phyloP scores from a whole-genome alignment of 2,888 invertebrate genomes.

The Calliphora vomitoria region DNA sequence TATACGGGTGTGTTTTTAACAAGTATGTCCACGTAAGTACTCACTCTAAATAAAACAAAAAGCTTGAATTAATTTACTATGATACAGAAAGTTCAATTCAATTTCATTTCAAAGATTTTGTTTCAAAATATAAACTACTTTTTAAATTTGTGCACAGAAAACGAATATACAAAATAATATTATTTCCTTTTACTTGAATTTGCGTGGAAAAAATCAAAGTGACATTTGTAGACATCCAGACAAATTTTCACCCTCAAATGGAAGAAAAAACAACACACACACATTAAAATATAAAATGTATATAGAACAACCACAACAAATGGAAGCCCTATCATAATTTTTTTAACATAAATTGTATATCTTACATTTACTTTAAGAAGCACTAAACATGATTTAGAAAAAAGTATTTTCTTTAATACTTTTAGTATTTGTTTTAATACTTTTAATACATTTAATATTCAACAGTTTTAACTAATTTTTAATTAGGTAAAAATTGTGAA shows the following conservation, averaged over 20 bases:
- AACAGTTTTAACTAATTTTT: conserved; percentile 57
- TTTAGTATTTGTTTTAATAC: too few species aligned
- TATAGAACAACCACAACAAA: conserved; percentile 37
- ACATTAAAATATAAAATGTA: conserved; percentile 28
- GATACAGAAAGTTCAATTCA: conserved; percentile 9
- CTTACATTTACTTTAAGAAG: conserved; percentile 40
- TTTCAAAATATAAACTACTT: not conserved
- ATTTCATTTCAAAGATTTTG: not conserved
- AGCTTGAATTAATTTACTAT: conserved; percentile 14
- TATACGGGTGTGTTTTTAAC: conserved; percentile 66
- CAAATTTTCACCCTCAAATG: conserved; percentile 69
- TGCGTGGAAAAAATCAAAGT: conserved; percentile 36
- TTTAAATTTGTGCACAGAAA: conserved; percentile 23
- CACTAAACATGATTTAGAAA: conserved; percentile 38
- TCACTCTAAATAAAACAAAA: conserved; percentile 15
- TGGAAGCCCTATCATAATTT: conserved; percentile 20
- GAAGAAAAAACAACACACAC: conserved; percentile 29
- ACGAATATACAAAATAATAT: conserved; percentile 32
- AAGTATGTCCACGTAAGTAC: conserved; percentile 37
- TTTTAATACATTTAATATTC: conserved; percentile 38
- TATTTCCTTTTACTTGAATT: conserved; percentile 40
- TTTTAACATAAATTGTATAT: not conserved
- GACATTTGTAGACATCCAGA: conserved; percentile 67
- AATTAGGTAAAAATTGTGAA: conserved; percentile 25
- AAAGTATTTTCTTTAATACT: not conserved